Evolutionary conservation across 2,797 vertebrate species (phyloP).

Genomic region (Brachymystax lenok): DNA sequence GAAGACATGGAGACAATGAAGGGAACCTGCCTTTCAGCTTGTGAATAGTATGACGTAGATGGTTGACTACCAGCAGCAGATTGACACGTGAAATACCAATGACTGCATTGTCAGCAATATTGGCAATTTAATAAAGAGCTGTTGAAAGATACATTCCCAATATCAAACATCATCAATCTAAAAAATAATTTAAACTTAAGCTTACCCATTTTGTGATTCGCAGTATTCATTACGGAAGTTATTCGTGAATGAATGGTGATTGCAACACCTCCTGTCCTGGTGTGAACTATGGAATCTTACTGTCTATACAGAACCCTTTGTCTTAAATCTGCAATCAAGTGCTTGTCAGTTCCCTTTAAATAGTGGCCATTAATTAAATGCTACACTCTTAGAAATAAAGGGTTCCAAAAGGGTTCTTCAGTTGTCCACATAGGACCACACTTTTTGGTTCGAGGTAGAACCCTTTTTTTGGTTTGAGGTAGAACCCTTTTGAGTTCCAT

Average conservation of each 20-base stretch:
- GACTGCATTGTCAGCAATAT: not conserved
- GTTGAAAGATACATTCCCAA: not conserved
- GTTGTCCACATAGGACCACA: too few species aligned
- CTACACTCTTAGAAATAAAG: not conserved
- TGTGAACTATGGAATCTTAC: not conserved
- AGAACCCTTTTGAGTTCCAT: too few species aligned
- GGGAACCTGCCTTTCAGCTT: not conserved
- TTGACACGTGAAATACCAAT: not conserved
- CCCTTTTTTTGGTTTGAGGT: too few species aligned
- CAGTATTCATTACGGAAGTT: not conserved
- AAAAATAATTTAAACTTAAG: not conserved
- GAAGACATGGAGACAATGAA: not conserved
- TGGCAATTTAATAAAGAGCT: too few species aligned
- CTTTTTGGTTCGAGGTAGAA: too few species aligned
- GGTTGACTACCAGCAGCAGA: not conserved
- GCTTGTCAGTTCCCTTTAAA: not conserved
- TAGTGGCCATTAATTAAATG: too few species aligned
- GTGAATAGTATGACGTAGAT: not conserved
- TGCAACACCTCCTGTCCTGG: not conserved
- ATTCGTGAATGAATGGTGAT: too few species aligned
- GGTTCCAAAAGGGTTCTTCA: too few species aligned
- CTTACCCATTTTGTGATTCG: not conserved
- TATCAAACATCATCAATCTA: not conserved
- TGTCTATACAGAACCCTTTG: not conserved
- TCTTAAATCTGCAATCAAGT: not conserved